A percentile compares a stretch with the other conserved stretches of the same genome.
Evolutionary conservation across 2,797 vertebrate genomes (phyloP).

Genomic region (Eutrigla gurnardus): DNA sequence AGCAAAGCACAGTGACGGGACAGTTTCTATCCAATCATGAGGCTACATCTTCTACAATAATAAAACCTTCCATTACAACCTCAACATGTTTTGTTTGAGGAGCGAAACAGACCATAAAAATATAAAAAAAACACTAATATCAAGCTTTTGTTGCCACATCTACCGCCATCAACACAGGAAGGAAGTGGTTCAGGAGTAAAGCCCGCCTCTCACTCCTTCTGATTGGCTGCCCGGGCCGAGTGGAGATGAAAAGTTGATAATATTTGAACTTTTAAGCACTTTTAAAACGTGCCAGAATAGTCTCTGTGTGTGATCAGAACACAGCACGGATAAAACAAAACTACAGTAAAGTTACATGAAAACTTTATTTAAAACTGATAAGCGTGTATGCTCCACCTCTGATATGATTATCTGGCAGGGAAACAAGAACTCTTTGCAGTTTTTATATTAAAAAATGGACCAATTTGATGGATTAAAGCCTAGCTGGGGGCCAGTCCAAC

Average conservation of each 20-base stretch:
- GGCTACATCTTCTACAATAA: conserved; percentile 44
- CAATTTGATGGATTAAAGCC: conserved; percentile 39
- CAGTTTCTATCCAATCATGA: conserved; percentile 42
- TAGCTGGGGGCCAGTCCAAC: conserved; percentile 44
- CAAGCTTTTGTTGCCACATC: too few species aligned
- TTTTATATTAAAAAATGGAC: conserved; percentile 35
- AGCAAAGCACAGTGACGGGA: conserved; percentile 55
- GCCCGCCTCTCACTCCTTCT: too few species aligned
- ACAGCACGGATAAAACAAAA: conserved; percentile 20
- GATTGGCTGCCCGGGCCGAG: too few species aligned
- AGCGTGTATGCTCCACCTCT: conserved; percentile 30
- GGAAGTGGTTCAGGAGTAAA: too few species aligned
- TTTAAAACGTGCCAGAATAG: too few species aligned
- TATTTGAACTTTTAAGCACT: too few species aligned
- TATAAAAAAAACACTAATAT: too few species aligned
- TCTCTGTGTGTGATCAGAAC: too few species aligned
- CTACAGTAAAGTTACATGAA: conserved; percentile 23
- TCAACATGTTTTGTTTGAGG: conserved; percentile 9
- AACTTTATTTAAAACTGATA: conserved; percentile 25
- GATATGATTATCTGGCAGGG: conserved; percentile 50
- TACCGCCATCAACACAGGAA: too few species aligned
- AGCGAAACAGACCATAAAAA: too few species aligned
- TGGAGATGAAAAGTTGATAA: too few species aligned
- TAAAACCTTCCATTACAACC: conserved; percentile 33
- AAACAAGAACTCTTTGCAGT: conserved; percentile 18